Base-by-base conservation (phyloP, 37 sponge, comb jelly and placozoan genomes). In the Beroe ovata region DNA sequence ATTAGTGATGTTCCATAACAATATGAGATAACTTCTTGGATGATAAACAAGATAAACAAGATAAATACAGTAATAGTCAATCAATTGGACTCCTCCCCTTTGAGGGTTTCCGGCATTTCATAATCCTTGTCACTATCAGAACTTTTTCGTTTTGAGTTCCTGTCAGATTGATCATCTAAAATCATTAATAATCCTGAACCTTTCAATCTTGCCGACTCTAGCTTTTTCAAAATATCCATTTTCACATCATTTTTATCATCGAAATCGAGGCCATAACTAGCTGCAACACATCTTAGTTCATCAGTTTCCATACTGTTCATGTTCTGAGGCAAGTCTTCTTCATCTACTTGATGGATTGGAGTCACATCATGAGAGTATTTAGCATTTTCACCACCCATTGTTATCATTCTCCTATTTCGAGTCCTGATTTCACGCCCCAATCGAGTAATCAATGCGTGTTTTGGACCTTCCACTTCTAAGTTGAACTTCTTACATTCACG, bases 211-310 rank as follows among this genome's bases (percentile, higher is more conserved):
- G 84, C 84, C 23, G 58, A 25, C 54, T 77, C 58, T 23, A 77
- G 40, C 84, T 77, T 77, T 35, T 77, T 77, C 84, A 77, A 40
- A 29, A 77, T 32, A 20, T 77, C 84, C 58, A 77, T 35, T 58
- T 77, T 77, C 16, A 77, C 84, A 77, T 77, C 84, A 77, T 35
- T 47, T 20, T 30, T 40, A 21, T 77, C 39, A 77, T 77, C 84
- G 32, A 47, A 77, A 18, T 77, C 58, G 1, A 77, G 54, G 25
- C 84, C 84, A 40, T 77, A 77, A 39, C 84, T 77, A 39, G 84
- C 84, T 41, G 84, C 84, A 30, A 77, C 84, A 77, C 84, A 77
- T 42, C 32, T 29, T 25, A 77, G 58, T 35, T 77, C 84, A 30
- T 77, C 84, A 6, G 58, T 77, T 23, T 19, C 58, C 84, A 77